Evolutionary conservation across 2,113 vertebrate species (phyloP).

Genomic region (Diphyllodes magnificus): DNA sequence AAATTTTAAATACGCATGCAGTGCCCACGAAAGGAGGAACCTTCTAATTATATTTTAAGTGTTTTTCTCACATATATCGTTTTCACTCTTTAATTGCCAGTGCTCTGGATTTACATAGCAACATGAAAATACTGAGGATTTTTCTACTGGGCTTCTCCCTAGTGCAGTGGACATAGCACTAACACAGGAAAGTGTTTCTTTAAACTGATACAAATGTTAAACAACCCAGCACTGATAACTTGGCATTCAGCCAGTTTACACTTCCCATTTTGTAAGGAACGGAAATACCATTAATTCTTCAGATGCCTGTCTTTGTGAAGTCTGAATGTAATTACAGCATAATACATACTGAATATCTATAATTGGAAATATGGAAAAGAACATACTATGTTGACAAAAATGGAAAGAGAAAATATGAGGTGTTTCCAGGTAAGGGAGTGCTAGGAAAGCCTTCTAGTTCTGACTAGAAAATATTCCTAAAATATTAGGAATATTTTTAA

Average conservation of each 20-base stretch:
- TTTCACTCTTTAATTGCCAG: background rate
- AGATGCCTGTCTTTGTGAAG: background rate
- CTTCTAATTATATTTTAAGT: background rate
- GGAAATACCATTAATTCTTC: background rate
- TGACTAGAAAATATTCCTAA: background rate
- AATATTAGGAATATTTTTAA: background rate
- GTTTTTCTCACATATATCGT: background rate
- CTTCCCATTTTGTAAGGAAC: background rate
- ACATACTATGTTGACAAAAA: background rate
- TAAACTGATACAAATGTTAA: background rate
- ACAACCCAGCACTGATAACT: background rate
- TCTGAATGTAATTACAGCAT: background rate
- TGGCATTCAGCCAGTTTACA: background rate
- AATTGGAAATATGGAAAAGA: background rate
- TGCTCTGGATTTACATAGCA: background rate
- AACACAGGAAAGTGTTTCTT: background rate
- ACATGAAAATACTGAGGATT: background rate
- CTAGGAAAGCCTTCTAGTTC: background rate
- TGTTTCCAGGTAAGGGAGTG: background rate
- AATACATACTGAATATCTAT: background rate
- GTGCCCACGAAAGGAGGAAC: background rate
- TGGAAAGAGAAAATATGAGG: background rate
- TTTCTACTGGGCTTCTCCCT: background rate
- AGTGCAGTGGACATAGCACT: background rate
- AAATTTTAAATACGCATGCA: background rate